Base-by-base conservation (phyloP, 2,113 vertebrate genomes). In the Cebus imitator region DNA sequence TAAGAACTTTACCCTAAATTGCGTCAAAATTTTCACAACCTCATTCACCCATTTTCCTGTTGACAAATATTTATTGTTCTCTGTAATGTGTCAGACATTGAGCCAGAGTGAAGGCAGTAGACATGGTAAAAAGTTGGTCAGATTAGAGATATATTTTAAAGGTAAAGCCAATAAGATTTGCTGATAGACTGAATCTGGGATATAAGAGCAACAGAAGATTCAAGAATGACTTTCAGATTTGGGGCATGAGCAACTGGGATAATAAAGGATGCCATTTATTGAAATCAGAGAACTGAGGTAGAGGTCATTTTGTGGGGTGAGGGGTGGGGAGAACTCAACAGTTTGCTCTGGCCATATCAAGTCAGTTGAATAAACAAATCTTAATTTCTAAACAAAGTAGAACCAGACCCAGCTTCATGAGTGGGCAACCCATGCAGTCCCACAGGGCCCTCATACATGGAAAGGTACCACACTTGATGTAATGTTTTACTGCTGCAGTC, bases 241-340 rank as follows among this genome's bases (percentile, higher is more conserved):
- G 14, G 79, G 32, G 23, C 40, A 8, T 12, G 20, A 90, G 9
- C 50, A 92, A 18, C 37, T 57, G 17, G 21, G 45, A 82, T 16
- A 58, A 61, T 35, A 80, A 57, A 70, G 20, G 50, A 72, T 70
- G 68, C 23, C 48, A 50, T 70, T 90, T 86, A 23, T 13, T 82
- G 43, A 90, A 75, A 72, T 40, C 3, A 35, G 64, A 57, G 25
- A 32, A 20, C 20, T 1, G 12, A 87, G 61, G 52, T 58, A 90
- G 12, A 23, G 8, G 1, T 12, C 16, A 7, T 1, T 9, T 45
- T 20, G 37, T 35, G 5, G 18, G 13, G 17, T 27, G 3, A 14
- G 2, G 2, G 4, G 0, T 25, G 0, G 37, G 43, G 32, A 40
- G 5, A 57, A 21, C 21, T 43, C 40, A 43, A 9, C 35, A 66